Percentiles rank a stretch among this genome's conserved stretches.
These are phyloP conservation scores for Pomacea maculata DNA, from an alignment of 1,140 invertebrate genomes.

Conservation along the genomic window DNA sequence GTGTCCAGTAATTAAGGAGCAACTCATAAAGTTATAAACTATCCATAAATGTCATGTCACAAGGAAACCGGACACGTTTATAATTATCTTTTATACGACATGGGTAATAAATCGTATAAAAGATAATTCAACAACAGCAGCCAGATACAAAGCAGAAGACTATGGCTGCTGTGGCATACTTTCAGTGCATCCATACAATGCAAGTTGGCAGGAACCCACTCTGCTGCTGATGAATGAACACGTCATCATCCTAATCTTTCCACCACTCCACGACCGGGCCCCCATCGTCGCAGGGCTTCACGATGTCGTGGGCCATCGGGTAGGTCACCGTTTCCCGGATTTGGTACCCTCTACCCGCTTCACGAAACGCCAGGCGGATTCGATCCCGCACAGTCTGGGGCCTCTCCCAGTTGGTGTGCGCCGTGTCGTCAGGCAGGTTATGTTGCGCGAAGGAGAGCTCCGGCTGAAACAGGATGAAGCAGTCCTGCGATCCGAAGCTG, in stretches of 20 bases:
- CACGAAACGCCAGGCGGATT: constrained; percentile 54
- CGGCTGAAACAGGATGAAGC: constrained; percentile 59
- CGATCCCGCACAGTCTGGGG: constrained; percentile 55
- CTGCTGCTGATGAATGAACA: too few relatives aligned
- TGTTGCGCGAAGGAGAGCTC: constrained; percentile 62
- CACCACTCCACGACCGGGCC: constrained; percentile 48
- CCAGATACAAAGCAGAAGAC: too few relatives aligned
- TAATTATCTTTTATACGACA: too few relatives aligned
- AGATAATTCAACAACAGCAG: too few relatives aligned
- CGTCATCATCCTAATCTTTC: constrained; percentile 26
- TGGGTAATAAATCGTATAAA: too few relatives aligned
- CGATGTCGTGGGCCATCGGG: constrained; percentile 58
- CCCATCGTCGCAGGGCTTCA: constrained; percentile 38
- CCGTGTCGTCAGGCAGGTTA: constrained; percentile 55
- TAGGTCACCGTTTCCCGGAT: constrained; percentile 39
- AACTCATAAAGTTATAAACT: too few relatives aligned
- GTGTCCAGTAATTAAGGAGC: too few relatives aligned
- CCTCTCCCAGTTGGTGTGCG: constrained; percentile 54
- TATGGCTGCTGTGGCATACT: too few relatives aligned
- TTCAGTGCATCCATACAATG: too few relatives aligned
- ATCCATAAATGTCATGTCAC: too few relatives aligned
- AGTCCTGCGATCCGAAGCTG: constrained; percentile 44
- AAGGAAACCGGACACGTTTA: too few relatives aligned
- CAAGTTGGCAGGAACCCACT: too few relatives aligned
- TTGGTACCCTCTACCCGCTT: constrained; percentile 51